Evolutionary conservation across 2,888 invertebrate species (phyloP).

Genomic region (Erebia ligea): DNA sequence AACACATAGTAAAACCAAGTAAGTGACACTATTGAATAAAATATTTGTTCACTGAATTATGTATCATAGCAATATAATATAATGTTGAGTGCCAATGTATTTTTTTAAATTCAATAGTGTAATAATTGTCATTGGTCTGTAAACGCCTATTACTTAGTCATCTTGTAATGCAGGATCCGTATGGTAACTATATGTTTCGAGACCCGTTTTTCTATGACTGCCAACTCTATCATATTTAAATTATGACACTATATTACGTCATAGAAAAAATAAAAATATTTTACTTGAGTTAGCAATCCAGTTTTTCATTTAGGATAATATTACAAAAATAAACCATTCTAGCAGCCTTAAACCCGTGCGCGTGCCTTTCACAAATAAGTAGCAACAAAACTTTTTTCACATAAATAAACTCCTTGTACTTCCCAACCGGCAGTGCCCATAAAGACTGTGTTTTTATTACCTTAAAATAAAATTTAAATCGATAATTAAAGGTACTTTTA

Average conservation of each 20-base stretch:
- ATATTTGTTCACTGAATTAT: neutral
- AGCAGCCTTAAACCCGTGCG: conserved; percentile 72
- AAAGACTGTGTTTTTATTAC: conserved; percentile 67
- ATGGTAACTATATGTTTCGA: conserved; percentile 79
- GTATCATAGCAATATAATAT: neutral
- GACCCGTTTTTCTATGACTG: conserved; percentile 70
- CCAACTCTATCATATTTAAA: conserved; percentile 51
- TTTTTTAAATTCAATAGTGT: conserved; percentile 2
- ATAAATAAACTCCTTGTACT: conserved; percentile 73
- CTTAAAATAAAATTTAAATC: conserved; percentile 61
- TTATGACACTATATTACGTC: conserved; percentile 15
- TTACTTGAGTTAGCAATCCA: conserved; percentile 56
- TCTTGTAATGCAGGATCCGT: conserved; percentile 62
- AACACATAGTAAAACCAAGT: neutral
- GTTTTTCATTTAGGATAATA: conserved; percentile 41
- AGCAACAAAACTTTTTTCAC: conserved; percentile 49
- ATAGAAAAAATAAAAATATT: conserved; percentile 23
- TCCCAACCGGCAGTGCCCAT: conserved; percentile 52
- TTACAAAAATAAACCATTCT: conserved; percentile 54
- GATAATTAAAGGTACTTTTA: conserved; percentile 75
- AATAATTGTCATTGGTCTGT: conserved; percentile 31
- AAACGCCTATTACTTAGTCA: conserved; percentile 37
- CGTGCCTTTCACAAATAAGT: conserved; percentile 59
- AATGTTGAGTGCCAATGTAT: neutral
- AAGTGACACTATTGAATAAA: conserved; percentile 10